Evolutionary conservation across 2,113 vertebrate genomes (phyloP).

Genomic region (Aegotheles bennettii): DNA sequence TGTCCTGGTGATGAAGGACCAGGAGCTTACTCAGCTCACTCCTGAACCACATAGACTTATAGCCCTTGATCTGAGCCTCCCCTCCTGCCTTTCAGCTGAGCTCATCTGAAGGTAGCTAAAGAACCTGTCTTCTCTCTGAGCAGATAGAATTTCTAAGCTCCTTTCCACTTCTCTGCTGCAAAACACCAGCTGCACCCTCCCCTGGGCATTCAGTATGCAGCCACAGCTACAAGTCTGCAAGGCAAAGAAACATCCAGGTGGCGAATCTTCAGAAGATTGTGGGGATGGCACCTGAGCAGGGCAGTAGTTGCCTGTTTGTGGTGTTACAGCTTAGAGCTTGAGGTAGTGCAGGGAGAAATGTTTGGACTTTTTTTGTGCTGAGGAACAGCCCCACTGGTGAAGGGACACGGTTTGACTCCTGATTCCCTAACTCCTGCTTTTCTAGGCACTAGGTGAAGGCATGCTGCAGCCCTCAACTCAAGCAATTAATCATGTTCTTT

Average conservation of each 20-base stretch:
- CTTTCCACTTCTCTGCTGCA: neutral
- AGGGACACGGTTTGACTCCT: neutral
- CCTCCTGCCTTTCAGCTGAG: neutral
- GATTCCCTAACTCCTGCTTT: neutral
- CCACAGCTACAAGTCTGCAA: neutral
- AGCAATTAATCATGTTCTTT: slow-evolving; percentile 61
- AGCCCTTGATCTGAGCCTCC: neutral
- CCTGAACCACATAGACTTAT: accelerated
- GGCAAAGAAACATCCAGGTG: neutral
- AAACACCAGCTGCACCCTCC: accelerated
- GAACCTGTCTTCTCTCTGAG: accelerated
- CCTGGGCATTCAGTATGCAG: neutral
- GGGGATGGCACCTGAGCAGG: neutral
- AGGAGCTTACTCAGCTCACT: neutral
- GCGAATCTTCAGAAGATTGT: neutral
- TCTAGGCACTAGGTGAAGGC: neutral
- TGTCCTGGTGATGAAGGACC: neutral
- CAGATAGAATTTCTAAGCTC: neutral
- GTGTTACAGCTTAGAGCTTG: neutral
- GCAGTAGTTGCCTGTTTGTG: neutral
- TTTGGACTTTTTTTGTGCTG: neutral
- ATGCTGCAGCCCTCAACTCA: neutral
- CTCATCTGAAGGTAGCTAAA: neutral
- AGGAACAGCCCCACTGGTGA: neutral
- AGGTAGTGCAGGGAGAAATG: accelerated